phyloP scores from a whole-genome alignment of 2,113 vertebrate genomes.

The Hemiscyllium ocellatum region DNA sequence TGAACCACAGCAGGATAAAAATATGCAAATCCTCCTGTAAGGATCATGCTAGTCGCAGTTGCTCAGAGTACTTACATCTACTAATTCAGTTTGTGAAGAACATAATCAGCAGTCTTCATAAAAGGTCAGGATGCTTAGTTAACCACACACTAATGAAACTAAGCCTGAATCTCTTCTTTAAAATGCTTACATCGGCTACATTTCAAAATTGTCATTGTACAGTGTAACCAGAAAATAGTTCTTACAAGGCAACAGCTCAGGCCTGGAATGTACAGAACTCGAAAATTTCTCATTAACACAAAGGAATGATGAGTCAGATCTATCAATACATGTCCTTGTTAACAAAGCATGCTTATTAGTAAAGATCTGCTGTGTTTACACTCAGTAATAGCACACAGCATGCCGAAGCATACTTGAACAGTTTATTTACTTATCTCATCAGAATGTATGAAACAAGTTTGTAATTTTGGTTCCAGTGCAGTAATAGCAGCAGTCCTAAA shows the following conservation, averaged over 20 bases:
- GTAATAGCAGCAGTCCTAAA: not conserved
- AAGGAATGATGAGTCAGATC: not conserved
- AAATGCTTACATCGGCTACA: not conserved
- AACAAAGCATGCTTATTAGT: not conserved
- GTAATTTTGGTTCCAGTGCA: not conserved
- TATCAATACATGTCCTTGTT: not conserved
- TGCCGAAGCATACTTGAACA: not conserved
- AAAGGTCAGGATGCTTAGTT: conserved; percentile 12
- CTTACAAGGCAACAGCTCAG: not conserved
- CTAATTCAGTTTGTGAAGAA: not conserved
- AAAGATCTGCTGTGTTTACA: not conserved
- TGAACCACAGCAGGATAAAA: not conserved
- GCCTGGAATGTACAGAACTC: not conserved
- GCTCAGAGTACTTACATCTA: conserved; percentile 12
- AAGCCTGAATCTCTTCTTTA: not conserved
- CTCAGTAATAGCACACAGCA: not conserved
- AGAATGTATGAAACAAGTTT: not conserved
- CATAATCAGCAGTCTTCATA: conserved; percentile 8
- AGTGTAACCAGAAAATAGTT: too few relatives aligned
- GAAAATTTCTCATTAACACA: not conserved
- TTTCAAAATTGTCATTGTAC: conserved; percentile 5
- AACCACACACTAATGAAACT: not conserved
- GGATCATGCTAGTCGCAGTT: not conserved
- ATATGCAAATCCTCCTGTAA: not conserved
- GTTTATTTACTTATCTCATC: not conserved